phyloP scores from a whole-genome alignment of 2,797 vertebrate species.

The Vultur gryphus region DNA sequence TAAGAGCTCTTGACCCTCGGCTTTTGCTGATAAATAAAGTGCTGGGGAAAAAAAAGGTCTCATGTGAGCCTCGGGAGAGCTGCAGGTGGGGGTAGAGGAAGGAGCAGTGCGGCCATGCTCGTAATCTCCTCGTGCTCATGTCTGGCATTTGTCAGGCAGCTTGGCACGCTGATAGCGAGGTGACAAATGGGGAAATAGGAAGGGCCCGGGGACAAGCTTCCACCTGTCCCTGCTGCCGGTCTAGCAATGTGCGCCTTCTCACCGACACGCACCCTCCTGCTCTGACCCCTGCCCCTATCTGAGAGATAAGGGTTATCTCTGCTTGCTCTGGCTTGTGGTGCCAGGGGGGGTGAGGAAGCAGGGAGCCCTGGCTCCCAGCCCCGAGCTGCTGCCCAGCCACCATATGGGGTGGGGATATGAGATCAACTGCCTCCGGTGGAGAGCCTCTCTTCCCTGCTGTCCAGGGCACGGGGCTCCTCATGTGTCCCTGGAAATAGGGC shows the following conservation, averaged over 20 bases:
- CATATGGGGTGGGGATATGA: background rate
- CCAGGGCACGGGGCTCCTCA: fast-evolving
- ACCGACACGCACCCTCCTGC: background rate
- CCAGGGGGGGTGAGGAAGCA: background rate
- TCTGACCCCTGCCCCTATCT: slow-evolving; percentile 28
- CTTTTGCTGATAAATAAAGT: slow-evolving; percentile 65
- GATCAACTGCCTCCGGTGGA: background rate
- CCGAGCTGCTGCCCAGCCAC: background rate
- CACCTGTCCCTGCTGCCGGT: background rate
- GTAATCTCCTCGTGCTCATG: slow-evolving; percentile 73
- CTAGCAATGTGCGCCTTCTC: slow-evolving; percentile 27
- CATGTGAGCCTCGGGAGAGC: slow-evolving; percentile 31
- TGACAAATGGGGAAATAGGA: slow-evolving; percentile 65
- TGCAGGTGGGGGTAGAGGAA: slow-evolving; percentile 69
- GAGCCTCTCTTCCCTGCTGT: background rate
- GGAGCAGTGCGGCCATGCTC: slow-evolving; percentile 59
- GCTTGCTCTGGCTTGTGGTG: background rate
- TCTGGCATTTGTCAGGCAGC: slow-evolving; percentile 85
- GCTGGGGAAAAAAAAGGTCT: slow-evolving; percentile 66
- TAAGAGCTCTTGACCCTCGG: slow-evolving; percentile 72
- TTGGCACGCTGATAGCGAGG: slow-evolving; percentile 40
- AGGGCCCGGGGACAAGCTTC: slow-evolving; percentile 26
- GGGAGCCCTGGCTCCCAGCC: background rate
- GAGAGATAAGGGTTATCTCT: slow-evolving; percentile 39
- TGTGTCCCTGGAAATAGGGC: background rate